Evolutionary conservation across 2,113 vertebrate genomes (phyloP), one percentile per base, ranked within the genome.

Genomic region (Vicugna pacos): DNA sequence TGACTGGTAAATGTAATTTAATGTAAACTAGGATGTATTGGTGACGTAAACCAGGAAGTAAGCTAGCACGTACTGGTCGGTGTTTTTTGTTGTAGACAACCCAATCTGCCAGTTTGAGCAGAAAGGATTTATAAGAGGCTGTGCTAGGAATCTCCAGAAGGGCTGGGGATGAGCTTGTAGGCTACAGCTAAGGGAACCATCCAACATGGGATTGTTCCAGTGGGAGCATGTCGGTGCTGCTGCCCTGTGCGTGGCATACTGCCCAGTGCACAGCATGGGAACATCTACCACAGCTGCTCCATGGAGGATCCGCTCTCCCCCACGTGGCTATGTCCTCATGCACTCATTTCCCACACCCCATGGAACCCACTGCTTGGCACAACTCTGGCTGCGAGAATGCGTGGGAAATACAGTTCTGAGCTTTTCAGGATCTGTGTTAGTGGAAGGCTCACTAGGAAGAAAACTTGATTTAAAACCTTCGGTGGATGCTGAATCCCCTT

Each of bases 241-340:
- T 35, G 20, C 14, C 24, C 26, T n/a, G 2, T 5, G 1, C 20
- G 8, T 0, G 24, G 35, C 35, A 2, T 2, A 42, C 38, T 4
- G 38, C 14, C 24, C 26, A 38, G 2, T 5, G 1, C 20, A 12
- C 1, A 30, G 35, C 35, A 2, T 2, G 0, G 50, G 7, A 9
- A 8, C 67, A 1, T 69, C 85, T 46, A 52, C 11, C 56, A 6
- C 2, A 3, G 56, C 42, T 58, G 9, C 10, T 85, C 65, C 17
- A 20, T 10, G 10, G 26, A 56, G 35, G 20, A 6, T 20, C 60
- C 10, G 4, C 16, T 48, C 46, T 48, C 28, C 26, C 24, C 6
- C 13, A 38, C 28, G 26, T 1, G 2, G 5, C 8, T 4, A 8
- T 0, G 3, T 4, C 1, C 56, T 24, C 3, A 2, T 6, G 2